These are phyloP conservation scores for Sinosuthora webbiana DNA, from an alignment of 2,113 vertebrate species.

Conservation along the genomic window DNA sequence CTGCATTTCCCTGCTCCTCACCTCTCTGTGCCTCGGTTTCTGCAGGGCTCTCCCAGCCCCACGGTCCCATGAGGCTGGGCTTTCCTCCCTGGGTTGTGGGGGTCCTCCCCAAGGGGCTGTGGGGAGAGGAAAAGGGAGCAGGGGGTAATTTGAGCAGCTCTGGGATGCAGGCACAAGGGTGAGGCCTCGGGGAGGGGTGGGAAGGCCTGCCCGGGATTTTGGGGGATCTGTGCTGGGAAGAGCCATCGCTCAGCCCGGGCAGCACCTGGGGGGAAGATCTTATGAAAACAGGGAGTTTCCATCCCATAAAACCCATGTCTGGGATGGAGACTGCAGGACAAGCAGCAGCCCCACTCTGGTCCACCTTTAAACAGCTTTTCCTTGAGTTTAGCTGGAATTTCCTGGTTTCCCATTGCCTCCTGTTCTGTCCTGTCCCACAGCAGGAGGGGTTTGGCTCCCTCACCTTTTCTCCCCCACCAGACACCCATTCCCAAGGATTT, in stretches of 20 bases:
- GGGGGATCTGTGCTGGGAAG: neutral
- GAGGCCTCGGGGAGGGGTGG: neutral
- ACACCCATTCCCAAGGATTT: too few relatives aligned
- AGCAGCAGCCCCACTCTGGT: accelerated
- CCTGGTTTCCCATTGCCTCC: neutral
- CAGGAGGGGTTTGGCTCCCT: neutral
- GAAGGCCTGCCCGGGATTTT: neutral
- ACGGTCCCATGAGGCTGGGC: accelerated
- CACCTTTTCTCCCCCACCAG: neutral
- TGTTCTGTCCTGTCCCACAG: accelerated
- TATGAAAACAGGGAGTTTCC: accelerated
- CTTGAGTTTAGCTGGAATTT: accelerated
- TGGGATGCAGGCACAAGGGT: accelerated
- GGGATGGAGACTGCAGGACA: neutral
- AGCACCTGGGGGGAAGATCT: accelerated
- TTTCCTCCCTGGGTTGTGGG: too few relatives aligned
- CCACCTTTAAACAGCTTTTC: neutral
- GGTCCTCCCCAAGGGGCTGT: too few relatives aligned
- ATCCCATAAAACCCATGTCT: accelerated
- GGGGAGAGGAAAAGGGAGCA: neutral
- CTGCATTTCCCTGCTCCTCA: neutral
- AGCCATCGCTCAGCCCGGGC: accelerated
- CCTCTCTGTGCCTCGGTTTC: accelerated
- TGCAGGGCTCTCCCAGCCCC: neutral
- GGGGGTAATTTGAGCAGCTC: accelerated